Evolutionary conservation across 2,797 vertebrate species (phyloP).

Genomic region (Pseudochromis fuscus): DNA sequence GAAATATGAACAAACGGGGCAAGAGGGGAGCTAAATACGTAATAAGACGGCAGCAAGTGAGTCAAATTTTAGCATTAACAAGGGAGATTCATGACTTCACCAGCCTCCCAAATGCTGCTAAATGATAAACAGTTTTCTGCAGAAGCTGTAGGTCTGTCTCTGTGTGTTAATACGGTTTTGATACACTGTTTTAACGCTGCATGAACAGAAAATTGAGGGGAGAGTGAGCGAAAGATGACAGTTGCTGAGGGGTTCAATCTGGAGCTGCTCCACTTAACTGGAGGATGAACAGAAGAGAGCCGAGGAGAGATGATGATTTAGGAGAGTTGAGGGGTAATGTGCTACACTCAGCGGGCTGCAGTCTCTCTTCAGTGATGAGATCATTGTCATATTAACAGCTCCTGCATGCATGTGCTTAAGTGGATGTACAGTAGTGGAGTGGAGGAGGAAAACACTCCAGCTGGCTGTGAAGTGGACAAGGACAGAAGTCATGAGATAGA

Average conservation of each 20-base stretch:
- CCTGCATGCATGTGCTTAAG: constrained; percentile 21
- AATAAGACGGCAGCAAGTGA: not conserved
- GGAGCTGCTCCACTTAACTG: constrained; percentile 73
- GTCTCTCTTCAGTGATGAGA: constrained; percentile 47
- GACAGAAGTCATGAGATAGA: constrained; percentile 22
- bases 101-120: constrained; percentile 39
- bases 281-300: constrained; percentile 70
- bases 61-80: constrained; percentile 3
- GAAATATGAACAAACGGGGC: constrained; percentile 3
- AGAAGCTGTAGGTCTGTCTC: constrained; percentile 39
- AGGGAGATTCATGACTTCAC: constrained; percentile 31
- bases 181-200: constrained; percentile 60
- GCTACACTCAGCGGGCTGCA: constrained; percentile 44
- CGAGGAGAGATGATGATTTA: constrained; percentile 65
- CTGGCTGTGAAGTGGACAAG: not conserved
- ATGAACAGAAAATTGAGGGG: constrained; percentile 59
- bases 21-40: not conserved
- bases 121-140: constrained; percentile 24
- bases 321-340: constrained; percentile 59
- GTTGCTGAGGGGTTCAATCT: constrained; percentile 70
- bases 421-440: not conserved
- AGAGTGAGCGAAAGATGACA: constrained; percentile 54
- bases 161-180: constrained; percentile 54
- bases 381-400: constrained; percentile 52
- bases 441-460: not conserved